phyloP scores from a whole-genome alignment of 2,113 vertebrate species.

The Rhagologus leucostigma region DNA sequence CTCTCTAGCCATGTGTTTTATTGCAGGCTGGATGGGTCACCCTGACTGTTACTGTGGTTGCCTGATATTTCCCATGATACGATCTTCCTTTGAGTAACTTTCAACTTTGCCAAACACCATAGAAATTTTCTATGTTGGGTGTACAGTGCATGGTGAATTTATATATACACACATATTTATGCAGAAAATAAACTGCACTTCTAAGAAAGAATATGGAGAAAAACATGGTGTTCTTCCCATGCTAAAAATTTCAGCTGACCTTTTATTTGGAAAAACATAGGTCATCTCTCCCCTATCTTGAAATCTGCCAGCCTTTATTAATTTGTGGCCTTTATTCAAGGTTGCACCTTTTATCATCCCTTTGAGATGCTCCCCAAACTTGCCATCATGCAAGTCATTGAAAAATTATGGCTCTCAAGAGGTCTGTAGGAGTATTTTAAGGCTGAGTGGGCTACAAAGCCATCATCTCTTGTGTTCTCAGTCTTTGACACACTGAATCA shows the following conservation, averaged over 20 bases:
- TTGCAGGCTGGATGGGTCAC: not conserved
- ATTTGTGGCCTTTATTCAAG: not conserved
- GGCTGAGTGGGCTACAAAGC: not conserved
- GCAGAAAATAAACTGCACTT: slow-evolving; percentile 37
- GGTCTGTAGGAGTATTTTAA: slow-evolving; percentile 50
- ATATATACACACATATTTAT: not conserved
- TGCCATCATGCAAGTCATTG: not conserved
- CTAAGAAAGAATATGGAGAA: slow-evolving; percentile 36
- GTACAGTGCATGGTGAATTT: not conserved
- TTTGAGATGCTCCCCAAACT: slow-evolving; percentile 36
- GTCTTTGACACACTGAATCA: not conserved
- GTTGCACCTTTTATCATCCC: slow-evolving; percentile 36
- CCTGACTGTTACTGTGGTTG: not conserved
- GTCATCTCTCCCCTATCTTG: slow-evolving; percentile 24
- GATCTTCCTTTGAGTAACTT: not conserved
- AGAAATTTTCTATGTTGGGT: not conserved
- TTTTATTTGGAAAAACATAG: slow-evolving; percentile 59
- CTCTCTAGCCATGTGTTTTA: not conserved
- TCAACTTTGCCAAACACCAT: not conserved
- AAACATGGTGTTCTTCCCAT: slow-evolving; percentile 58
- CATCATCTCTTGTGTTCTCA: not conserved
- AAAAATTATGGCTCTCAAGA: slow-evolving; percentile 48
- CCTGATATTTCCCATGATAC: not conserved
- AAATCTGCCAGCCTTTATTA: slow-evolving; percentile 16
- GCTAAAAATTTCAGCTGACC: slow-evolving; percentile 56